These are phyloP conservation scores for Acronicta psi DNA, from an alignment of 2,888 invertebrate species.

Conservation along the genomic window DNA sequence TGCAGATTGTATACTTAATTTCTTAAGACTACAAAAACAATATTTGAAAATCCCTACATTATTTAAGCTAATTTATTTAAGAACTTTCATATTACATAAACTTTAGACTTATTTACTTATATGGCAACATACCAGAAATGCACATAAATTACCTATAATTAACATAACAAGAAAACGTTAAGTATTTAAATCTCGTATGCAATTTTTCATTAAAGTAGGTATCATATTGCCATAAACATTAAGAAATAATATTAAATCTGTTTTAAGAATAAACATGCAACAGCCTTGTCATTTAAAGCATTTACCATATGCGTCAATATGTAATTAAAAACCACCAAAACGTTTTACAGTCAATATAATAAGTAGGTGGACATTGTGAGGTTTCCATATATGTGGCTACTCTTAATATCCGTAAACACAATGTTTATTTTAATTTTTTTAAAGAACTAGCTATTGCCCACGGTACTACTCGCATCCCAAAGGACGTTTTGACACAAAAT, in stretches of 20 bases:
- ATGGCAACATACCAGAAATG: background rate
- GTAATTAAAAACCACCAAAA: conserved; percentile 43
- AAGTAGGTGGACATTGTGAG: conserved; percentile 27
- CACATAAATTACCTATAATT: background rate
- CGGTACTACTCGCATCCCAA: too few species aligned
- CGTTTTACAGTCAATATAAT: conserved; percentile 41
- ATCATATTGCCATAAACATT: conserved; percentile 25
- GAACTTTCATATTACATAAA: too few species aligned
- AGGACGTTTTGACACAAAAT: too few species aligned
- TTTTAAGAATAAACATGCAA: conserved; percentile 13
- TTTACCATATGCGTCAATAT: conserved; percentile 22
- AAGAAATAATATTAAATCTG: conserved; percentile 16
- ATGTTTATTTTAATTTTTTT: conserved; percentile 17
- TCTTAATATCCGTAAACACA: conserved; percentile 33
- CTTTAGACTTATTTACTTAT: background rate
- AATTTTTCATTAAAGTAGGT: conserved; percentile 13
- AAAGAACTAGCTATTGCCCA: too few species aligned
- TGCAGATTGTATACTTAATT: too few species aligned
- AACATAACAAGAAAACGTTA: conserved; percentile 1
- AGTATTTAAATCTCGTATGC: conserved; percentile 13
- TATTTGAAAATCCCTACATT: too few species aligned
- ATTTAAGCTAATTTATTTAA: too few species aligned
- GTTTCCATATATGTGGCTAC: conserved; percentile 16
- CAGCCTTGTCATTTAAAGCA: conserved; percentile 27
- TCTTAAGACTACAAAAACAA: too few species aligned